Evolutionary conservation across 37 sponge, comb jelly and placozoan genomes (phyloP).

Genomic region (Hexactinellida sp.): DNA sequence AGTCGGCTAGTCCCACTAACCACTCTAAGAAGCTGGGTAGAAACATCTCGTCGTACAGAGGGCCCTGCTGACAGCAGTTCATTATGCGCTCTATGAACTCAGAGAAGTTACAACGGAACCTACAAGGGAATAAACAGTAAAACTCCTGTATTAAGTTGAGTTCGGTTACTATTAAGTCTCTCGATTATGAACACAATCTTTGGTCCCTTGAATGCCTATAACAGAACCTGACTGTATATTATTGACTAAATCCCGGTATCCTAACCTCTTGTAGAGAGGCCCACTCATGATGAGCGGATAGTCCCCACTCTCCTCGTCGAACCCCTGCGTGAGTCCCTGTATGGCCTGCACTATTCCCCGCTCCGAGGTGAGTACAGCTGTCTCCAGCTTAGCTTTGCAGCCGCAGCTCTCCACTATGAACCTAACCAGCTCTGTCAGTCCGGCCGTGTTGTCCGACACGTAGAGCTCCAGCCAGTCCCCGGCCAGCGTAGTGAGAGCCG

Average conservation of each 20-base stretch:
- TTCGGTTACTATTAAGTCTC: neutral
- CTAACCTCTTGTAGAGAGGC: slow-evolving; percentile 57
- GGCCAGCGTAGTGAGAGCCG: slow-evolving; percentile 22
- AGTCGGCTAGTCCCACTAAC: slow-evolving; percentile 68
- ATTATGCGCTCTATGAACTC: slow-evolving; percentile 66
- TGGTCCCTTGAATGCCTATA: neutral
- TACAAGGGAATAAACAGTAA: neutral
- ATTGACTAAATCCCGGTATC: no score
- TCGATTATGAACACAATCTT: neutral
- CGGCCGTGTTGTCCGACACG: slow-evolving; percentile 39
- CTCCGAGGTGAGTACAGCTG: slow-evolving; percentile 16
- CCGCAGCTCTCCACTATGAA: slow-evolving; percentile 74
- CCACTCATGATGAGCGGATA: slow-evolving; percentile 65
- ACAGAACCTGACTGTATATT: no score
- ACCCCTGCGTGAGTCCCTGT: slow-evolving; percentile 9
- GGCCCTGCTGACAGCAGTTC: slow-evolving; percentile 49
- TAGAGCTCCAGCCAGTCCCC: slow-evolving; percentile 79
- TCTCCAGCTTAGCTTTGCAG: slow-evolving; percentile 32
- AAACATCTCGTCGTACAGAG: slow-evolving; percentile 78
- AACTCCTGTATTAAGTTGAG: neutral
- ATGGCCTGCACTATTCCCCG: slow-evolving; percentile 8
- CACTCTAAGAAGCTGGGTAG: slow-evolving; percentile 69
- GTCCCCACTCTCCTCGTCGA: slow-evolving; percentile 48
- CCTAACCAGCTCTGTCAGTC: slow-evolving; percentile 69
- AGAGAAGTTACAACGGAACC: slow-evolving; percentile 29